Conservation (phyloP, 1,140 invertebrate species). For the Medauroidea extradentata region DNA sequence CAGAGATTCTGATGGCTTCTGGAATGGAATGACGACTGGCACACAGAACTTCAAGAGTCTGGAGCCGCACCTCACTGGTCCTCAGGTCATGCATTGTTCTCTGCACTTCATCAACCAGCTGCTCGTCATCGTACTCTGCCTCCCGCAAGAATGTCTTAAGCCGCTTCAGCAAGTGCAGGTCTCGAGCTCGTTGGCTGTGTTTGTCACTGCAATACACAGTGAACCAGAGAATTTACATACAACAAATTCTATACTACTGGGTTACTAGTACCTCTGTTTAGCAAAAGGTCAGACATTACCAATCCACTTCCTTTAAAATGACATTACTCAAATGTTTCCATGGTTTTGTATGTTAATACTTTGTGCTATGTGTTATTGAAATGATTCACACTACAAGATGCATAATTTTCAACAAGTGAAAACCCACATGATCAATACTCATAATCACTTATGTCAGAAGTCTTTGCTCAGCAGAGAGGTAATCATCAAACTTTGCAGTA, state of each 20-base stretch:
- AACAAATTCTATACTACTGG: background rate
- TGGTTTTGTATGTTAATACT: too few relatives aligned
- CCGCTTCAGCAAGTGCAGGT: constrained; percentile 80
- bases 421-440: too few relatives aligned
- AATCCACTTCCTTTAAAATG: too few relatives aligned
- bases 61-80: constrained; percentile 65
- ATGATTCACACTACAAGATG: too few relatives aligned
- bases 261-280: too few relatives aligned
- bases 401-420: too few relatives aligned
- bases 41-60: constrained; percentile 66
- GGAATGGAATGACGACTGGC: constrained; percentile 55
- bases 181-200: constrained; percentile 78
- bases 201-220: constrained; percentile 56
- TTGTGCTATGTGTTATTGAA: too few relatives aligned
- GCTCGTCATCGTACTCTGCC: constrained; percentile 50
- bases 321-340: too few relatives aligned
- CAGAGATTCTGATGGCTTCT: constrained; percentile 45
- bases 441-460: too few relatives aligned
- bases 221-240: background rate
- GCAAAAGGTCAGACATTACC: too few relatives aligned
- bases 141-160: constrained; percentile 62
- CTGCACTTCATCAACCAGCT: constrained; percentile 46
- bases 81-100: constrained; percentile 61
- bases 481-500: too few relatives aligned
- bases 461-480: too few relatives aligned